Evolutionary conservation across 2,113 vertebrate species (phyloP), one percentile per base, ranked within the genome.

Genomic region (Choloepus hoffmanni): DNA sequence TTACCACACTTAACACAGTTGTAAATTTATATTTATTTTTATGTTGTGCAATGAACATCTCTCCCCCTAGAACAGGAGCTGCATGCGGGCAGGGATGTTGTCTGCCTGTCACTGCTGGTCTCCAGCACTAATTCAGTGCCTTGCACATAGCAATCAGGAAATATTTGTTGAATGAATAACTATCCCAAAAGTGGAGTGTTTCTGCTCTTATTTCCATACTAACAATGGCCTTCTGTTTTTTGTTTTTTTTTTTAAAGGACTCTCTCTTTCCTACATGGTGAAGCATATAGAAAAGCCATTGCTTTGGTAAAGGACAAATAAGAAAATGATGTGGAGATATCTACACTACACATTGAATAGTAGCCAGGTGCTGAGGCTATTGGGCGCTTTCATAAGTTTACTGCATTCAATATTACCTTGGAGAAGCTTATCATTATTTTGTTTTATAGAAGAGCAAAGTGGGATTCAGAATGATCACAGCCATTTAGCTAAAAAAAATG

Each of bases 1-100:
- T 21, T 2, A 5, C 30, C 70, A 43, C 55, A 33, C 33, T 36
- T 33, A 13, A 18, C 14, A 30, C 18, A 21, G 11, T 10, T 10
- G 26, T n/a, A 40, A n/a, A 24, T 53, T 68, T 45, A 28, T 24
- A 36, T 14, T 43, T 33, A 76, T 7, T 3, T 48, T 28, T 72
- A 14, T 0, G 0, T 55, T 36, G 3, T 7, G 58, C 23, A 18
- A 30, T 30, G 13, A 73, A 15, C 55, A 12, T 33, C 26, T 68
- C 73, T 40, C 4, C 7, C 13, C 43, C 5, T 40, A 26, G 23
- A 33, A 48, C 1, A 8, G 7, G 60, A 67, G 21, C 4, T 53
- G 5, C 33, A 36, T 19, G 15, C 45, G 8, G 33, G 23, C 33
- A 79, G 45, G 10, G 50, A 11, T 30, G 23, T 1, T 24, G 23